Evolutionary conservation across 1,140 invertebrate species (phyloP).

Genomic region (Parasteatoda tepidariorum): DNA sequence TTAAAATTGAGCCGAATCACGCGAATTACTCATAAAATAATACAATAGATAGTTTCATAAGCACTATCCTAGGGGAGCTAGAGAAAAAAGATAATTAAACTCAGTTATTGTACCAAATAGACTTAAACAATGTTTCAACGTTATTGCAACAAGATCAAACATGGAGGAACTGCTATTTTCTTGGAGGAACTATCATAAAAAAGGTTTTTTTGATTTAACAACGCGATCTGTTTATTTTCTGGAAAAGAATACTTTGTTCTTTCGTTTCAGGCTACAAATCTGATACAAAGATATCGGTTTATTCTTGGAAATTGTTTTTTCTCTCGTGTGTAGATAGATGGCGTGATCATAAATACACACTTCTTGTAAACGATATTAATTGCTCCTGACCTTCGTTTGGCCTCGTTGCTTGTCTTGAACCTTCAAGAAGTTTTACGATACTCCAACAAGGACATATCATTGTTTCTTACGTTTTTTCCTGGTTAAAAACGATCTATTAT

Average conservation of each 20-base stretch:
- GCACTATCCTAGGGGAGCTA: no score
- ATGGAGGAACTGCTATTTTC: no score
- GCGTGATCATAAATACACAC: slow-evolving; percentile 6
- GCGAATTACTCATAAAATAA: no score
- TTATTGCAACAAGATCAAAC: not conserved
- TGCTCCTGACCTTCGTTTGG: slow-evolving; percentile 40
- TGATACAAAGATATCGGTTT: not conserved
- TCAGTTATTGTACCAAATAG: not conserved
- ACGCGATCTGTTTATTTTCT: not conserved
- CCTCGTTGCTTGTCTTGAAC: slow-evolving; percentile 45
- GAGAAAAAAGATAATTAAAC: no score
- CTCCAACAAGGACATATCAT: slow-evolving; percentile 49
- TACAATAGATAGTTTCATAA: no score
- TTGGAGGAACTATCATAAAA: not conserved
- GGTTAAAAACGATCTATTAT: not conserved
- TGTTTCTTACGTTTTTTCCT: slow-evolving; percentile 39
- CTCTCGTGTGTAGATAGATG: slow-evolving; percentile 19
- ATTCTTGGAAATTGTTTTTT: not conserved
- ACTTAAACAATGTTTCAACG: not conserved
- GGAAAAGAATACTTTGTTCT: not conserved
- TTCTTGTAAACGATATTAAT: slow-evolving; percentile 32
- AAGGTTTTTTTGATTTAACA: not conserved
- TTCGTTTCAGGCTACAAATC: not conserved
- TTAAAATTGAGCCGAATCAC: no score
- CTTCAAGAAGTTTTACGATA: slow-evolving; percentile 48